phyloP scores from a whole-genome alignment of 2,113 vertebrate genomes.

The Phaethon lepturus region DNA sequence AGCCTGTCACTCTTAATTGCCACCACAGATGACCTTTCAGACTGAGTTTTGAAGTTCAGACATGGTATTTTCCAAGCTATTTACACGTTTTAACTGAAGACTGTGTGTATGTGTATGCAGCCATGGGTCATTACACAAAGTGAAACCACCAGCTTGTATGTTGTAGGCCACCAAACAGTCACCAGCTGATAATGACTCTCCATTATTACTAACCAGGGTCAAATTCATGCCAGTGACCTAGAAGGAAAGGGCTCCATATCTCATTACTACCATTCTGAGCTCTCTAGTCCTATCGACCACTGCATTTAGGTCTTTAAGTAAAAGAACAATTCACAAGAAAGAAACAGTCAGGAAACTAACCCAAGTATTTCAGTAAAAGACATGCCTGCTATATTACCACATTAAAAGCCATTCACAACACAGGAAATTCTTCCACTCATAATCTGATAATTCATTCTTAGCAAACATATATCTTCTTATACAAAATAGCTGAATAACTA shows the following conservation, averaged over 20 bases:
- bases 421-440: not conserved
- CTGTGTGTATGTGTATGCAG: conserved; percentile 24
- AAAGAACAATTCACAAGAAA: not conserved
- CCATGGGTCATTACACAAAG: conserved; percentile 56
- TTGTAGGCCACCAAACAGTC: conserved; percentile 9
- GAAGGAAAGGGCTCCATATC: conserved; percentile 41
- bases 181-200: conserved; percentile 44
- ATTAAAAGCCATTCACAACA: not conserved
- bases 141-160: conserved; percentile 34
- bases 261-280: not conserved
- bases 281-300: not conserved
- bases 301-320: not conserved
- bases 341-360: not conserved
- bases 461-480: not conserved
- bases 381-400: not conserved
- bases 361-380: not conserved
- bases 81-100: conserved; percentile 35
- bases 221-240: conserved; percentile 62
- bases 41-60: conserved; percentile 15
- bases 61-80: conserved; percentile 38
- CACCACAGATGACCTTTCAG: conserved; percentile 8
- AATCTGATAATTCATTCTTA: not conserved
- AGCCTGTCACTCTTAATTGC: conserved; percentile 40
- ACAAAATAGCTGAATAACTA: not conserved
- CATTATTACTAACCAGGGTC: conserved; percentile 8